Evolutionary conservation across 35 echinoderm and acorn worm species (phyloP).

Genomic region (Apostichopus japonicus): DNA sequence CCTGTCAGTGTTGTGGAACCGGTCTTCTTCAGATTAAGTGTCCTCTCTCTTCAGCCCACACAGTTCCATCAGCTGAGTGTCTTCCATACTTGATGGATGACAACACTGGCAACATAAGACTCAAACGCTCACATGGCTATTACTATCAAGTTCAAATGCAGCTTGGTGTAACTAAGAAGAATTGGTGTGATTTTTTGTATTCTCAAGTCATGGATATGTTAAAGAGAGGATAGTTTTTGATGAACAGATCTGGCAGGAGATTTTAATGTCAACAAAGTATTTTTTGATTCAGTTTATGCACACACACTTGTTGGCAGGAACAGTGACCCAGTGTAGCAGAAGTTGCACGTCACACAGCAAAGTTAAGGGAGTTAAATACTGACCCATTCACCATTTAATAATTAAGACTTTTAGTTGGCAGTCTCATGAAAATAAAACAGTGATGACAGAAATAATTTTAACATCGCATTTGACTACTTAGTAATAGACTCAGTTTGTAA

Average conservation of each 20-base stretch:
- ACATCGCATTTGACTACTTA: too few relatives aligned
- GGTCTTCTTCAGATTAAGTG: conserved; percentile 67
- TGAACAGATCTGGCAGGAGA: neutral
- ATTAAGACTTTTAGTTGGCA: too few relatives aligned
- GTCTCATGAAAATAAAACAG: too few relatives aligned
- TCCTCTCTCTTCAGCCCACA: neutral
- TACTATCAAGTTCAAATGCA: conserved; percentile 74
- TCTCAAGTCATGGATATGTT: conserved; percentile 49
- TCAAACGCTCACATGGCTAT: conserved; percentile 42
- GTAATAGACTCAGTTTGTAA: too few relatives aligned
- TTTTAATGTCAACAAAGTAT: too few relatives aligned
- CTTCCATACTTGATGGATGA: neutral
- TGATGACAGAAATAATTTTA: too few relatives aligned
- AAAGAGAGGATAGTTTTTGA: neutral
- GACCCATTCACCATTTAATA: too few relatives aligned
- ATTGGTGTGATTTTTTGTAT: conserved; percentile 82
- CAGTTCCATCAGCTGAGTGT: conserved; percentile 30
- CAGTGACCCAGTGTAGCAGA: too few relatives aligned
- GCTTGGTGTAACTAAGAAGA: conserved; percentile 36
- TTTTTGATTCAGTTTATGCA: too few relatives aligned
- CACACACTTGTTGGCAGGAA: too few relatives aligned
- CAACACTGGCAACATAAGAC: neutral
- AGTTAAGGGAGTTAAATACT: too few relatives aligned
- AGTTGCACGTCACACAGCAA: too few relatives aligned
- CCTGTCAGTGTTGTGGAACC: conserved; percentile 64